Evolutionary conservation across 2,797 vertebrate species (phyloP).

Genomic region (Trematomus bernacchii): DNA sequence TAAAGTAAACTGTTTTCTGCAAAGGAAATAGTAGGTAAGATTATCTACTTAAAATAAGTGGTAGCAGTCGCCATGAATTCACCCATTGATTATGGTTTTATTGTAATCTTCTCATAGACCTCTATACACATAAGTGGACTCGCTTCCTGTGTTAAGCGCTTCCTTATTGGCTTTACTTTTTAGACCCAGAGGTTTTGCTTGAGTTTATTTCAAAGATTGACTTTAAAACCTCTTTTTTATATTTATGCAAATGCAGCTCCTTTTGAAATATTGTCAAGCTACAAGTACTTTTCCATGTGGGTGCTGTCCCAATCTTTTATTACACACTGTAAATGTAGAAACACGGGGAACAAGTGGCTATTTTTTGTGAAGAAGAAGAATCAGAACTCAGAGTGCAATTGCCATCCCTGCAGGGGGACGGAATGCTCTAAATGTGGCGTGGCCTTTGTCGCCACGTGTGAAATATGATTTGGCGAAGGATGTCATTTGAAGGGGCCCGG

Average conservation of each 20-base stretch:
- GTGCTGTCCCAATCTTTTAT: slow-evolving; percentile 45
- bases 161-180: too few species aligned
- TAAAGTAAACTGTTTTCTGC: neutral
- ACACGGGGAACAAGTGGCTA: slow-evolving; percentile 40
- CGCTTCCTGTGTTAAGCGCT: too few species aligned
- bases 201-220: neutral
- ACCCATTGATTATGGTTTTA: too few species aligned
- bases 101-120: too few species aligned
- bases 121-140: too few species aligned
- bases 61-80: too few species aligned
- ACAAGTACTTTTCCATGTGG: slow-evolving; percentile 24
- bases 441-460: slow-evolving; percentile 73
- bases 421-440: slow-evolving; percentile 65
- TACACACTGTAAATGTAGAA: slow-evolving; percentile 52
- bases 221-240: slow-evolving; percentile 26
- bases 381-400: slow-evolving; percentile 42
- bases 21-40: neutral
- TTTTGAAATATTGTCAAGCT: slow-evolving; percentile 31
- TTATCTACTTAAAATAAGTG: too few species aligned
- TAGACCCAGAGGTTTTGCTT: too few species aligned
- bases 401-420: slow-evolving; percentile 58
- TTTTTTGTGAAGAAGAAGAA: slow-evolving; percentile 53
- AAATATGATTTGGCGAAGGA: slow-evolving; percentile 77
- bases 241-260: slow-evolving; percentile 51
- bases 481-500: slow-evolving; percentile 72